Evolutionary conservation across 2,797 vertebrate species (phyloP).

Genomic region (Pangasius mekongensis): DNA sequence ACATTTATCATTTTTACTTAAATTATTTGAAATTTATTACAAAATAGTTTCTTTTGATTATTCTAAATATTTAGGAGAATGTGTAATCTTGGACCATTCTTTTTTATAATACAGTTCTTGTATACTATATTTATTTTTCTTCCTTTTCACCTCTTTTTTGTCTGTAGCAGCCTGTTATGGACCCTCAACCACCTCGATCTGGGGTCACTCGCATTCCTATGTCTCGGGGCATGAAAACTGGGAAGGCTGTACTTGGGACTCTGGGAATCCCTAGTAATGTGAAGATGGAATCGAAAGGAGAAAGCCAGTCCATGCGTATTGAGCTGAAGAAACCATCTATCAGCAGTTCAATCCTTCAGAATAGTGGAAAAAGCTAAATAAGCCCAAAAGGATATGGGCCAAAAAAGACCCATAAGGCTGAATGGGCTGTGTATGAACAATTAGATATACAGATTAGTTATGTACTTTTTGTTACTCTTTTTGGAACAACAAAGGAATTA

Average conservation of each 20-base stretch:
- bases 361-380: slow-evolving; percentile 88
- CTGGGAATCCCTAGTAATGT: slow-evolving; percentile 87
- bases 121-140: slow-evolving; percentile 47
- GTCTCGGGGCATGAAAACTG: slow-evolving; percentile 98
- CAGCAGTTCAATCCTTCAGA: slow-evolving; percentile 78
- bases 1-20: background rate
- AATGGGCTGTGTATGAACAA: background rate
- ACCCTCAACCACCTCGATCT: slow-evolving; percentile 83
- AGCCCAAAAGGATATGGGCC: background rate
- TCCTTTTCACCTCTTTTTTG: background rate
- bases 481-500: slow-evolving; percentile 11
- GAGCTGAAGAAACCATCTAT: slow-evolving; percentile 92
- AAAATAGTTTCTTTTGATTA: background rate
- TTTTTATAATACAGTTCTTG: background rate
- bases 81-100: background rate
- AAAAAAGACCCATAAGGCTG: background rate
- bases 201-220: slow-evolving; percentile 96
- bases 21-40: background rate
- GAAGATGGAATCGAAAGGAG: slow-evolving; percentile 90
- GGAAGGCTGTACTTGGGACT: slow-evolving; percentile 89
- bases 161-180: slow-evolving; percentile 82
- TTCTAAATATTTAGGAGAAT: background rate
- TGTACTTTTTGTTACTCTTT: background rate
- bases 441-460: background rate
- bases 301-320: slow-evolving; percentile 95